phyloP scores from a whole-genome alignment of 2,888 invertebrate species.

The Lamellibrachia satsuma region DNA sequence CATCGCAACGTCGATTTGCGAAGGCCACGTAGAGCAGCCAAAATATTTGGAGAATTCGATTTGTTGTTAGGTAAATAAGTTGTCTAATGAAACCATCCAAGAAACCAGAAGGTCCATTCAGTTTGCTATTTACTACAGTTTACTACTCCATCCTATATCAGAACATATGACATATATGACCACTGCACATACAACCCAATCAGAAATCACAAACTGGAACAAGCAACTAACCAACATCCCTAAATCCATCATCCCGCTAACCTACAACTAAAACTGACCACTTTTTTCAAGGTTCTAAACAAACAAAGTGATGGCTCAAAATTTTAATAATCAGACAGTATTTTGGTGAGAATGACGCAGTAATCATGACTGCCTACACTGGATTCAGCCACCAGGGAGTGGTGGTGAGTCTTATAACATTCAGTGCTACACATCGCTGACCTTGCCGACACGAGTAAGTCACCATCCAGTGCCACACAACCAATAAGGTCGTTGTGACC shows the following conservation, averaged over 20 bases:
- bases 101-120: no score
- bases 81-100: no score
- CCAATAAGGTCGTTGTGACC: constrained; percentile 58
- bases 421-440: constrained; percentile 29
- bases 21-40: no score
- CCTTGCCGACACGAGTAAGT: constrained; percentile 54
- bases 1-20: no score
- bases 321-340: neutral
- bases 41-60: no score
- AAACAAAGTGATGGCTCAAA: neutral
- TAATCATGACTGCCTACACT: neutral
- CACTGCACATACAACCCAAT: neutral
- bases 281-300: neutral
- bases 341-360: no score
- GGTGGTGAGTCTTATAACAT: neutral
- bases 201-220: neutral
- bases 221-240: neutral
- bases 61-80: no score
- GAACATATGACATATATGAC: neutral
- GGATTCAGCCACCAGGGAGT: neutral
- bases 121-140: no score
- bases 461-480: constrained; percentile 45
- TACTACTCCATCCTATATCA: no score
- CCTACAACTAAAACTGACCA: neutral
- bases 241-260: neutral